Evolutionary conservation across 2,113 vertebrate species (phyloP).

Genomic region (Erinaceus europaeus): DNA sequence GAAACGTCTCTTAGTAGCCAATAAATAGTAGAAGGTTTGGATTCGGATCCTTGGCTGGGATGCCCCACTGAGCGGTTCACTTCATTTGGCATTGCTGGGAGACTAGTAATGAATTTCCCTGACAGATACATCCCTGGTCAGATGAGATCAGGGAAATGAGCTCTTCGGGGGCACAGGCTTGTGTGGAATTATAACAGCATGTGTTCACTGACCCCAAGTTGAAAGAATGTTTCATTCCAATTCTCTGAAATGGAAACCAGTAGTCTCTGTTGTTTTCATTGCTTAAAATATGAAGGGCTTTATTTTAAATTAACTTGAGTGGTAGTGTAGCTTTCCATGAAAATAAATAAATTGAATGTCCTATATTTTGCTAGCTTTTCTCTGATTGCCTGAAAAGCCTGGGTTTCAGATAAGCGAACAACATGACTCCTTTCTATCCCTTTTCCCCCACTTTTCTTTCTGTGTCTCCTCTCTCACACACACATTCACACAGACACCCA

Average conservation of each 20-base stretch:
- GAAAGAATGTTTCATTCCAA: conserved; percentile 68
- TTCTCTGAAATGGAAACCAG: conserved; percentile 62
- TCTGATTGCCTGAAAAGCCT: conserved; percentile 33
- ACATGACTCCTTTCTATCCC: not conserved
- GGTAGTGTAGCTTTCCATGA: conserved; percentile 48
- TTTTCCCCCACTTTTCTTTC: too few relatives aligned
- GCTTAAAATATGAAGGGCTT: conserved; percentile 48
- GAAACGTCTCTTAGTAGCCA: conserved; percentile 55
- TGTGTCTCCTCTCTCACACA: not conserved
- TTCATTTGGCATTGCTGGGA: conserved; percentile 50
- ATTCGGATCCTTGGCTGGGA: not conserved
- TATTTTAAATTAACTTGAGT: conserved; percentile 64
- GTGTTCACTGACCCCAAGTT: conserved; percentile 57
- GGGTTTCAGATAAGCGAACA: not conserved
- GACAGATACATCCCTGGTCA: conserved; percentile 56
- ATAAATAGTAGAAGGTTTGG: conserved; percentile 45
- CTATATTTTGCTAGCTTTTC: conserved; percentile 28
- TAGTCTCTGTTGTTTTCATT: conserved; percentile 68
- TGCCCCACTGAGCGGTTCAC: conserved; percentile 40
- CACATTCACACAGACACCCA: not conserved
- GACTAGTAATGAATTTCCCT: conserved; percentile 74
- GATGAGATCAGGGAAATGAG: conserved; percentile 74
- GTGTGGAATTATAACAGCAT: conserved; percentile 52
- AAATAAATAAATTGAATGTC: conserved; percentile 45
- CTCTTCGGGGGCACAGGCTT: conserved; percentile 61